Conservation (phyloP, 92 coral and sea anemone species). For the Muricea muricata region DNA sequence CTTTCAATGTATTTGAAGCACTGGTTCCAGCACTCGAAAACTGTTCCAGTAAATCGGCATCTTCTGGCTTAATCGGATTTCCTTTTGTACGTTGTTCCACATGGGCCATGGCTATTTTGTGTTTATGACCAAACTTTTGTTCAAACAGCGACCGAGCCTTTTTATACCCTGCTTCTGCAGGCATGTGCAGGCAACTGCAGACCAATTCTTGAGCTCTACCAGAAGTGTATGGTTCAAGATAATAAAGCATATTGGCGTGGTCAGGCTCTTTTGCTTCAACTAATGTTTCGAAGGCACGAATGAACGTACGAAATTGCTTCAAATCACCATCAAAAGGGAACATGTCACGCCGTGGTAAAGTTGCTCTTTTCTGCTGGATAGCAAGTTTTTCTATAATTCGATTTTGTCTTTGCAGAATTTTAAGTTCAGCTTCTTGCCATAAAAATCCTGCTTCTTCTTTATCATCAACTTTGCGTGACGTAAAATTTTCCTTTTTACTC, state of each 20-base stretch:
- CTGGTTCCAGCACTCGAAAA: neutral
- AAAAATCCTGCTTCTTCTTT: no score
- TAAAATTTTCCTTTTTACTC: no score
- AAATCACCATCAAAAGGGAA: slow-evolving; percentile 33
- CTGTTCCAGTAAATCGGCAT: neutral
- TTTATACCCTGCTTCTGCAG: neutral
- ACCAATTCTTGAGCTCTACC: neutral
- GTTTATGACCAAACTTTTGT: neutral
- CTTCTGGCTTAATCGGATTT: neutral
- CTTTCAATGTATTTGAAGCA: neutral
- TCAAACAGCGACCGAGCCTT: neutral
- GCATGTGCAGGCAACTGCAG: neutral
- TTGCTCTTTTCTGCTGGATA: slow-evolving; percentile 28
- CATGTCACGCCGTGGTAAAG: slow-evolving; percentile 38
- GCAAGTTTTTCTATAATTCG: neutral
- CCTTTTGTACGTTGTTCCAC: neutral
- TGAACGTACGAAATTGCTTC: slow-evolving; percentile 12
- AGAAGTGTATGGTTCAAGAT: neutral
- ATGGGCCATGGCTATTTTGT: neutral
- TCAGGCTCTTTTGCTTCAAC: neutral
- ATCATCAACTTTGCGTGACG: no score
- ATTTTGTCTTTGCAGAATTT: neutral
- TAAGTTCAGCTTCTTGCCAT: neutral
- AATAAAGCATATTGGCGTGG: neutral
- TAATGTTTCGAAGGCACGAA: slow-evolving; percentile 6